These are phyloP conservation scores for Cydia pomonella DNA, from an alignment of 1,140 invertebrate species.

Conservation along the genomic window DNA sequence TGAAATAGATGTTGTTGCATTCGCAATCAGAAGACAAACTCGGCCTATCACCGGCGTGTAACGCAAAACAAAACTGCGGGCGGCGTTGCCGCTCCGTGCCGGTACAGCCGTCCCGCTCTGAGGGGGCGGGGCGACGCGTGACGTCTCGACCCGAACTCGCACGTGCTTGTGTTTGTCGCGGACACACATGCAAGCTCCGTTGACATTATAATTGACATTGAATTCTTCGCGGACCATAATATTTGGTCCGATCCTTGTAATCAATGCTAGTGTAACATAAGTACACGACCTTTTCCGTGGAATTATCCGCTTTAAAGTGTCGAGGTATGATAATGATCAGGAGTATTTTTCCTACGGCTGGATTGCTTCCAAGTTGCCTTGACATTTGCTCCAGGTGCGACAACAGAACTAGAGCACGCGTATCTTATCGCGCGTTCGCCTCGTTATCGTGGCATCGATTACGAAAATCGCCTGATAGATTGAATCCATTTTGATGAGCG, in stretches of 20 bases:
- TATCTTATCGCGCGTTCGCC: conserved; percentile 31
- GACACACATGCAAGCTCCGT: conserved; percentile 69
- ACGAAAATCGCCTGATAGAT: conserved; percentile 16
- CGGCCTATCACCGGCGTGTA: conserved; percentile 67
- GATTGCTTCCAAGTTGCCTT: conserved; percentile 75
- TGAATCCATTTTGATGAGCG: conserved; percentile 21
- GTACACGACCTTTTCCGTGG: conserved; percentile 37
- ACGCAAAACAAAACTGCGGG: conserved; percentile 70
- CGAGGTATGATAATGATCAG: neutral
- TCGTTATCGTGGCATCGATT: conserved; percentile 20
- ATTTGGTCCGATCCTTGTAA: neutral
- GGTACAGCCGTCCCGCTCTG: conserved; percentile 48
- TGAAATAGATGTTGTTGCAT: conserved; percentile 71
- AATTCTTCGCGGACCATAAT: conserved; percentile 45
- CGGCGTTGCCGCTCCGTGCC: conserved; percentile 62
- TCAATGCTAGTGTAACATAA: neutral
- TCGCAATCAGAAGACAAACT: conserved; percentile 73
- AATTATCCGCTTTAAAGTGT: conserved; percentile 28
- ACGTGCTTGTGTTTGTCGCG: conserved; percentile 79
- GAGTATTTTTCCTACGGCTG: conserved; percentile 45
- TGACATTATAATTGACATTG: conserved; percentile 75
- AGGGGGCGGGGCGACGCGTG: conserved; percentile 64
- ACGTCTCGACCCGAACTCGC: conserved; percentile 68
- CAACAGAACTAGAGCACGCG: conserved; percentile 59
- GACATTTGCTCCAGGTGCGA: conserved; percentile 76